These are phyloP conservation scores for Ceratoteleas bidentatus DNA, from an alignment of 1,140 invertebrate species.

Conservation along the genomic window DNA sequence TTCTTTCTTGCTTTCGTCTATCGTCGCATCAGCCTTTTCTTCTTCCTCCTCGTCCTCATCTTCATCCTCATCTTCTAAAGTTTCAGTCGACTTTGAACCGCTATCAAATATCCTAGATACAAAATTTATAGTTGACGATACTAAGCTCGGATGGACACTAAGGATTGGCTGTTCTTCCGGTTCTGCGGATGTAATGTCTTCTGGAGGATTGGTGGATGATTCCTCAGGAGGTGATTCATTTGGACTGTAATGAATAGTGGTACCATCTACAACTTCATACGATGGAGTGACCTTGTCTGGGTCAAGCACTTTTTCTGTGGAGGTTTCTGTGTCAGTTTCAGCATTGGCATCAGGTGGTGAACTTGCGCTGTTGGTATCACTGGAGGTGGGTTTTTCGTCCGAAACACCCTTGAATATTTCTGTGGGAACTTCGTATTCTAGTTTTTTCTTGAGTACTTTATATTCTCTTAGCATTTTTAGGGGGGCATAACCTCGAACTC, in stretches of 20 bases:
- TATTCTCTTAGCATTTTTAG: constrained; percentile 83
- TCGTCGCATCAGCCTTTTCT: not conserved
- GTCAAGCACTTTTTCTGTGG: constrained; percentile 26
- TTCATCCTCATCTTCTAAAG: constrained; percentile 33
- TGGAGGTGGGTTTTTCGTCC: constrained; percentile 16
- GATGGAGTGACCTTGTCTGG: constrained; percentile 69
- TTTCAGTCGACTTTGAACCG: constrained; percentile 21
- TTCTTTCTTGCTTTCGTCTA: not conserved
- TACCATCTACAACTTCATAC: constrained; percentile 80
- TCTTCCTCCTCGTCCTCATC: constrained; percentile 14
- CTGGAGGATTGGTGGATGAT: constrained; percentile 42
- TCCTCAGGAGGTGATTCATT: constrained; percentile 43
- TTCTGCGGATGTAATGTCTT: constrained; percentile 6
- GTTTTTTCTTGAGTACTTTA: constrained; percentile 77
- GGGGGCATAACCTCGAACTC: constrained; percentile 86
- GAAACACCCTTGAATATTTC: constrained; percentile 10
- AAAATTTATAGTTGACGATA: constrained; percentile 39
- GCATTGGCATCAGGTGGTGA: constrained; percentile 2
- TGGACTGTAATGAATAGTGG: constrained; percentile 72
- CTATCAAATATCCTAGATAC: constrained; percentile 40
- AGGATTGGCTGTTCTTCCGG: constrained; percentile 62
- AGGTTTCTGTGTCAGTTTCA: constrained; percentile 5
- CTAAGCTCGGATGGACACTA: constrained; percentile 65
- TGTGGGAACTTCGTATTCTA: constrained; percentile 79
- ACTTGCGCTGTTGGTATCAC: constrained; percentile 10